Conservation (phyloP, 30 jellyfish, hydroid and myxozoan species). For the Turritopsis rubra region DNA sequence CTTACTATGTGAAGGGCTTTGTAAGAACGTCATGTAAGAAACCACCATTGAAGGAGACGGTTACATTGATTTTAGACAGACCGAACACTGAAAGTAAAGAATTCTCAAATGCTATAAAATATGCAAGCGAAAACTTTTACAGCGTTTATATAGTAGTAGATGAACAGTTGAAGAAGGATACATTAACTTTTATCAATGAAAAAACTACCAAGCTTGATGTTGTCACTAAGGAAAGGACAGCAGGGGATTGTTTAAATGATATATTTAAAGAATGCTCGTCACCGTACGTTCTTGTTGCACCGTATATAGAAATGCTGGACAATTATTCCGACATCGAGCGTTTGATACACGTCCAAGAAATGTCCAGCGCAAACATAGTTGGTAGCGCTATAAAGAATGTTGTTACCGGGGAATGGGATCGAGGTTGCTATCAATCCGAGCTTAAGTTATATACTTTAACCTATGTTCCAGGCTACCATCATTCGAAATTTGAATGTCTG, state of each 20-base stretch:
- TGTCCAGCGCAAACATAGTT: constrained; percentile 43
- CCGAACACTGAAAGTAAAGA: neutral
- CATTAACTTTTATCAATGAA: neutral
- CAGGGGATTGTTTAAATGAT: constrained; percentile 26
- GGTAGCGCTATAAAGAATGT: constrained; percentile 53
- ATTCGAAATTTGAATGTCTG: constrained; percentile 59
- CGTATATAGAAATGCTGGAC: constrained; percentile 27
- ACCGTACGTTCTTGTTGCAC: constrained; percentile 59
- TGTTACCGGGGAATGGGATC: constrained; percentile 67
- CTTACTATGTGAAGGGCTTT: constrained; percentile 48
- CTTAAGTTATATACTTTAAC: constrained; percentile 42
- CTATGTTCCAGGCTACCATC: constrained; percentile 50
- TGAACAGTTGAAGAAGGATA: neutral
- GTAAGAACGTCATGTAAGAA: constrained; percentile 44
- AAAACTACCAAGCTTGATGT: neutral
- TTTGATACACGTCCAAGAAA: constrained; percentile 45
- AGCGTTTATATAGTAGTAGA: constrained; percentile 3
- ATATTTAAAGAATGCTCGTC: constrained; percentile 26
- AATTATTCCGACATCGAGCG: constrained; percentile 56
- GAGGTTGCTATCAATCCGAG: constrained; percentile 68
- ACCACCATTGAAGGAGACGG: constrained; percentile 29
- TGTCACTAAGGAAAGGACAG: neutral
- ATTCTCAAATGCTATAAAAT: neutral
- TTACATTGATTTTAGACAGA: constrained; percentile 45
- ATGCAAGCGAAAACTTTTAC: neutral